Percentiles rank a stretch among this genome's conserved stretches.
These are phyloP conservation scores for Gobionotothen gibberifrons DNA, from an alignment of 2,797 vertebrate species.

Conservation along the genomic window DNA sequence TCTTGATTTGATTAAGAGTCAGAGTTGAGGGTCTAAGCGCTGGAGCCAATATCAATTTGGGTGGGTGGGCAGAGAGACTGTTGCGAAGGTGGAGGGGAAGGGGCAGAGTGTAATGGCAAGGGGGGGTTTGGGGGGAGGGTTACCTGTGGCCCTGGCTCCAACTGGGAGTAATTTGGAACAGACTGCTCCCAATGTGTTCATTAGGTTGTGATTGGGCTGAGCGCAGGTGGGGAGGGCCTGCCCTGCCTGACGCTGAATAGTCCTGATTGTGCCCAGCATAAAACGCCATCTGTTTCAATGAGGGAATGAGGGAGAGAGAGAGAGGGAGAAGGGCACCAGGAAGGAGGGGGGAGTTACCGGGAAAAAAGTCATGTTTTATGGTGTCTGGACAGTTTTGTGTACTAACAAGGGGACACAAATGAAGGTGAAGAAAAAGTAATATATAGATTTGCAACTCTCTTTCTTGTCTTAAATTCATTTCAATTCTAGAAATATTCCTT, in stretches of 20 bases:
- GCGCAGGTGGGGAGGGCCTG: constrained; percentile 92
- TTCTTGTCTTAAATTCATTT: constrained; percentile 19
- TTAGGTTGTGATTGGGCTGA: constrained; percentile 92
- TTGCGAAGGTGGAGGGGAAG: constrained; percentile 73
- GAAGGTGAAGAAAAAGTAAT: constrained; percentile 15
- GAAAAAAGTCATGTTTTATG: constrained; percentile 73
- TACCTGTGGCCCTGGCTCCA: constrained; percentile 92
- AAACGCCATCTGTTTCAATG: constrained; percentile 93
- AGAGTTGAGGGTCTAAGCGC: constrained; percentile 79
- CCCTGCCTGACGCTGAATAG: constrained; percentile 90
- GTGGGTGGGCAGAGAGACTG: constrained; percentile 63
- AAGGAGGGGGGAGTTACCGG: constrained; percentile 58
- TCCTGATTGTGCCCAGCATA: constrained; percentile 93
- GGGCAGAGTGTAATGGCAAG: constrained; percentile 62
- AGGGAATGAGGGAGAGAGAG: constrained; percentile 60
- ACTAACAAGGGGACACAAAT: constrained; percentile 42
- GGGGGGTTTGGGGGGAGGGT: constrained; percentile 54
- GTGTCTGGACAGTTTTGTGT: constrained; percentile 67
- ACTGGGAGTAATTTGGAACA: constrained; percentile 97
- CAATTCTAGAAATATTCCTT: not conserved
- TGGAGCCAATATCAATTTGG: constrained; percentile 61
- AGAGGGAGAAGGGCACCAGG: constrained; percentile 34
- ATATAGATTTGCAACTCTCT: constrained; percentile 10
- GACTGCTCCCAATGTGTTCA: constrained; percentile 95
- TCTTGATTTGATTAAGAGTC: constrained; percentile 92